Evolutionary conservation across 1,140 invertebrate species (phyloP), one percentile per base, ranked within the genome.

Genomic region (Euborellia annulipes): DNA sequence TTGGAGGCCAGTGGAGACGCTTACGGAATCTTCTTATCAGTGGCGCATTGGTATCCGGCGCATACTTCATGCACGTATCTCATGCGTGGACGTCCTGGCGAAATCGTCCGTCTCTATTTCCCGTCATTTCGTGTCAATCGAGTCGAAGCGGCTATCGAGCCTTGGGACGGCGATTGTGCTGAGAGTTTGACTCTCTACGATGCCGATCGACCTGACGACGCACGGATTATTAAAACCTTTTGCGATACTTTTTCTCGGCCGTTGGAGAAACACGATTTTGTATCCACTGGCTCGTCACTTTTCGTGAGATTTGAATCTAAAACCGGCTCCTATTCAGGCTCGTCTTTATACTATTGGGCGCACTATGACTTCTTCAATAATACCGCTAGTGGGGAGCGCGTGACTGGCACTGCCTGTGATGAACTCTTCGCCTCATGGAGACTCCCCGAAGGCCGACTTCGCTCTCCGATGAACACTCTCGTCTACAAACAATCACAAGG

Each of bases 11-110:
- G 73, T 20, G 81, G 82, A 14, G 78, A 81, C 52, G 77, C 78
- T 27, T 85, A 90, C 56, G 84, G 83, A 1, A 87, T 88, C 53
- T 89, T 91, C 62, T 68, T 90, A 3, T 89, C 85, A 1, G 85
- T 90, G 1, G 83, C 85, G 0, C 86, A 91, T 56, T 92, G 86
- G 86, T 92, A 92, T 58, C 85, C 85, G 3, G 84, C 87, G 0
- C 80, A 87, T 55, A 92, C 86, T 0, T 85, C 82, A 19, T 92
- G 88, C 62, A 89, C 83, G 16, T 91, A 91, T 61, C 69, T 88
- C 9, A 82, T 92, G 62, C 78, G 83, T 61, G 87, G 85, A 2
- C 70, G 78, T 43, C 71, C 76, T 2, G 83, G 84, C 14, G 85
- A 92, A 66, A 81, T 90, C 27, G 84, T 87, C 3, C 69, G 86